Evolutionary conservation across 2,888 invertebrate species (phyloP), one percentile per base, ranked within the genome.

Genomic region (Coelopa pilipes): DNA sequence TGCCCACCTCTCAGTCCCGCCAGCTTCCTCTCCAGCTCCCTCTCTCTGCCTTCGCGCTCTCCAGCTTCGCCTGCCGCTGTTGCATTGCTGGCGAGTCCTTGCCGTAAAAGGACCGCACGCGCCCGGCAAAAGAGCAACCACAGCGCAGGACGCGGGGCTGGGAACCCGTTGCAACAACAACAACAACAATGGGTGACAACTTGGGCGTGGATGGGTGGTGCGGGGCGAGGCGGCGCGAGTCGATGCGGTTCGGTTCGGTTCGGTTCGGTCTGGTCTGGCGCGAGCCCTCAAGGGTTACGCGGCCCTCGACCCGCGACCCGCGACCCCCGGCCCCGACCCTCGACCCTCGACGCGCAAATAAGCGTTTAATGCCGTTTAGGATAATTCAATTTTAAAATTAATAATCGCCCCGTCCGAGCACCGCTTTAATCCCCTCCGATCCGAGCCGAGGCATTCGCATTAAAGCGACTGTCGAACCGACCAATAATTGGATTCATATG

Each of bases 121-220:
- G 62, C 17, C 62, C 49, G 34, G 17, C 57, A 69, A 70, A 62
- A 50, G 70, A 62, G 70, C 70, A 70, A 70, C 70, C 70, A 17
- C 53, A 49, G 50, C 21, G 49, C 45, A 70, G 24, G 34, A 45
- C 10, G n/a, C 17, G 21, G 21, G n/a, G 46, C n/a, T 17, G 17
- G 53, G 57, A 57, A 68, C 13, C 55, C 10, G 11, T 49, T 7
- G 13, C 10, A 66, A 50, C 1, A 46, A 69, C 55, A 57, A 21
- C 19, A 69, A 34, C 34, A 34, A 34, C 34, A 34, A 34, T 34
- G 34, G 34, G 34, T 34, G 34, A 34, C 34, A 34, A 34, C 34
- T 15, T 50, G 17, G 60, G 50, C 62, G 70, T 70, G 50, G 62
- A 10, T 49, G 60, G 60, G 60, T 49, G 60, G 49, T 13, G 50